Evolutionary conservation across 2,888 invertebrate genomes (phyloP), one percentile per base, ranked within the genome.

Genomic region (Eupsilia transversa): DNA sequence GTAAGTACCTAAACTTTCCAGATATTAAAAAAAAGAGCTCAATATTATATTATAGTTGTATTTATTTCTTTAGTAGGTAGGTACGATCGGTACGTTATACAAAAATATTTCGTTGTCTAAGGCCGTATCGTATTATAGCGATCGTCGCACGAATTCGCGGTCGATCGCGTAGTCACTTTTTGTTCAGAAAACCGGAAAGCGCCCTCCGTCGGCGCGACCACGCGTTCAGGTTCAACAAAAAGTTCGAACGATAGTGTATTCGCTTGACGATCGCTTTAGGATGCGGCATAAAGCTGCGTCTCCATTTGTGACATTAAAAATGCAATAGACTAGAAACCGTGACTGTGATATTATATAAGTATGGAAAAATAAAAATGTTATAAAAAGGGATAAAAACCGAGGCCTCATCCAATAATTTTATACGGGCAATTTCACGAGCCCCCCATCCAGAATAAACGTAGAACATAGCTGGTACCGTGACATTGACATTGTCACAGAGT

Each of bases 91-190:
- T 23, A 46, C n/a, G 3, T n/a, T 23, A 46, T 38, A 57, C 14
- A 77, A 67, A 77, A 77, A 52, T 73, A 78, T 52, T 49, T 30
- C 20, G 33, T 56, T 33, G 3, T 61, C 0, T 41, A 57, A 14
- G 63, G 30, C 35, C 14, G 20, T 1, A 30, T 30, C 27, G 20
- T 46, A 23, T 23, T 23, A 46, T 23, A 46, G 23, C 23, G 9
- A 12, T 0, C 3, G 41, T 4, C 41, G 41, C 41, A 12, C 12
- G 41, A 41, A 3, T 12, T 12, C 12, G 41, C 41, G 41, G 14
- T 41, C 38, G 12, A 12, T 41, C 41, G 41, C 41, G 41, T 41
- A 0, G 12, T 41, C 41, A 12, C 3, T 12, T 41, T 12, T 12
- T 41, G 41, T 41, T 41, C 3, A 12, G 41, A 41, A 41, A 41